Conservation (phyloP, 2,797 vertebrate genomes). For the Epinephelus malabaricus region DNA sequence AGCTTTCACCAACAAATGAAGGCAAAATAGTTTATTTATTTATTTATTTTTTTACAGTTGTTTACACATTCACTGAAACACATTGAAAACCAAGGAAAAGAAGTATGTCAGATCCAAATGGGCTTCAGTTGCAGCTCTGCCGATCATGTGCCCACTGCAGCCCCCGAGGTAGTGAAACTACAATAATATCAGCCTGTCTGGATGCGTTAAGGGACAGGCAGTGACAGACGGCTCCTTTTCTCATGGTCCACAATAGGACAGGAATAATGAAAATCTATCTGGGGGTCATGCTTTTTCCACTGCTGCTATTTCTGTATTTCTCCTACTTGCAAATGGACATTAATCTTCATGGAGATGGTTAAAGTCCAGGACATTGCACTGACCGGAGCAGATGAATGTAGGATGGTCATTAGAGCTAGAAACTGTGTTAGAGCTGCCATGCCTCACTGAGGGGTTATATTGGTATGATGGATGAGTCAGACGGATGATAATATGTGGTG, state of each 20-base stretch:
- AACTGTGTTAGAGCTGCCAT: constrained; percentile 3
- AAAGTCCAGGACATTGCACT: constrained; percentile 5
- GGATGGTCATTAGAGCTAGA: constrained; percentile 24
- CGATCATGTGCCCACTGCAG: constrained; percentile 6
- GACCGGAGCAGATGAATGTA: background rate
- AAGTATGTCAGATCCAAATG: constrained; percentile 18
- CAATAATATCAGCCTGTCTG: constrained; percentile 50
- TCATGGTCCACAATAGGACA: constrained; percentile 37
- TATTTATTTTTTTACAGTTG: background rate
- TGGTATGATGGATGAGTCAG: constrained; percentile 11
- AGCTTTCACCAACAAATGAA: no score
- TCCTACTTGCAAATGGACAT: constrained; percentile 41
- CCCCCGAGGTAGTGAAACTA: constrained; percentile 39
- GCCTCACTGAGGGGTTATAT: constrained; percentile 16
- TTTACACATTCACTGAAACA: constrained; percentile 13
- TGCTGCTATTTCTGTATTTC: constrained; percentile 59
- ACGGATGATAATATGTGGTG: background rate
- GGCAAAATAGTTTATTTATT: no score
- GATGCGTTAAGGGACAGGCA: constrained; percentile 32
- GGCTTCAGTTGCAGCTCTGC: constrained; percentile 6
- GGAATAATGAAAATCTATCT: constrained; percentile 57
- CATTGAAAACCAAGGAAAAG: constrained; percentile 3
- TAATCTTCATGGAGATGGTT: constrained; percentile 34
- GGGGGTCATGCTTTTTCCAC: constrained; percentile 43
- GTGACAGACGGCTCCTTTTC: constrained; percentile 50